Percentiles rank a stretch among this genome's conserved stretches.
Conservation (phyloP, 2,888 invertebrate genomes). For the Dorcus hopei region DNA sequence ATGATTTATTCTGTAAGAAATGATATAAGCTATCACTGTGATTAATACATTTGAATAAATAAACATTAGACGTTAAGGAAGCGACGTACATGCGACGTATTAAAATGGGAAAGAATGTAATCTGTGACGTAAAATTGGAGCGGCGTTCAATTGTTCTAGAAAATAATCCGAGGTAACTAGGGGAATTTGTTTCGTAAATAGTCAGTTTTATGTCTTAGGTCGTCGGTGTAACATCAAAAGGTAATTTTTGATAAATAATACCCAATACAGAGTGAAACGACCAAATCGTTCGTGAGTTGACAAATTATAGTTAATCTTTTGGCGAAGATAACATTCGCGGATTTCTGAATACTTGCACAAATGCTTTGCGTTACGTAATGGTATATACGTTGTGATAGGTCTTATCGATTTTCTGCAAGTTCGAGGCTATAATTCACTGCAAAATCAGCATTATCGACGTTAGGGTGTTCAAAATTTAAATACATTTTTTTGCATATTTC, state of each 20-base stretch:
- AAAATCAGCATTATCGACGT: not conserved
- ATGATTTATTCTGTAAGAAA: too few species aligned
- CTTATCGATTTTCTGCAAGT: slow-evolving; percentile 15
- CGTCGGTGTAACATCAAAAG: slow-evolving; percentile 14
- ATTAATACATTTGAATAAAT: too few species aligned
- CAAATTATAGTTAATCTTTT: not conserved
- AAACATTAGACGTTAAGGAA: too few species aligned
- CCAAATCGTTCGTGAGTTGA: not conserved
- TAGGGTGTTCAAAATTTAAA: not conserved
- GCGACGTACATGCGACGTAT: too few species aligned
- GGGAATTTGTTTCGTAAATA: slow-evolving; percentile 18
- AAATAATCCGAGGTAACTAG: slow-evolving; percentile 1
- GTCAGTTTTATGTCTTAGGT: slow-evolving; percentile 17
- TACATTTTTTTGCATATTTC: not conserved
- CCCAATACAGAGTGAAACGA: not conserved
- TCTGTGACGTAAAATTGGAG: not conserved
- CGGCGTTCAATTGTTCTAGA: not conserved
- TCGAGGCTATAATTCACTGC: not conserved
- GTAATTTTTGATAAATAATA: slow-evolving; percentile 1
- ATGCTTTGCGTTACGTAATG: slow-evolving; percentile 15
- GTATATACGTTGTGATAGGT: slow-evolving; percentile 12
- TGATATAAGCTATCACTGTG: too few species aligned
- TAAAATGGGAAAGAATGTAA: too few species aligned
- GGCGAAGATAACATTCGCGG: not conserved
- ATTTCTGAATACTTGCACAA: not conserved